Base-by-base conservation (phyloP, 1,140 invertebrate species). In the Galleria mellonella region DNA sequence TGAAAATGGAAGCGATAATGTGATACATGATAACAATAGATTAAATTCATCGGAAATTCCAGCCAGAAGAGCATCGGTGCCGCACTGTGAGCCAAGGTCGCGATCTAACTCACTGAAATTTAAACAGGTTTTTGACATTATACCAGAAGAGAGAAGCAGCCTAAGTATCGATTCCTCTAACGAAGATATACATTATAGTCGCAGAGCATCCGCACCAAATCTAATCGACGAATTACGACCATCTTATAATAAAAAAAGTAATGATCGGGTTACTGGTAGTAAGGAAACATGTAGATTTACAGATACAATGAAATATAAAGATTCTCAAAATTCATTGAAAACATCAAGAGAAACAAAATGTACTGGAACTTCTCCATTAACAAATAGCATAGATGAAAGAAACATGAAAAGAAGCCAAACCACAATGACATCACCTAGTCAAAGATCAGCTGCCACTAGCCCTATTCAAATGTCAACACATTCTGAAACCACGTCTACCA, bases 81-180 rank as follows among this genome's bases (percentile, higher is more conserved):
- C 79, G 14, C 52, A 51, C 28, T 65, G 52, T 32, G 67, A 71
- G 15, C 42, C 57, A 17, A 62, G 72, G 15, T 50, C 70, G 11
- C 61, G 72, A 11, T 76, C 81, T 2, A 74, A 79, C 43, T 83
- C 73, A 10, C 54, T 83, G 39, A 64, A 75, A 17, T 87, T 86
- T 48, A 65, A 64, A 35, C 74, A 74, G 23, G 69, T 77, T 11
- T 88, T 88, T 49, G 87, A 87, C 37, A 83, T 81, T 6, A 88
- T 88, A 40, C 87, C 87, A 0, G 87, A 88, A 62, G 87, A 88
- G 50, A 74, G 70, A 48, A 84, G 82, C 50, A 86, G 79, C 38
- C 45, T 83, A 27, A 86, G 84, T 31, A 39, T 86, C 5, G 85
- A 87, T 32, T 87, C 86, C 4, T 76, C 74, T n/a, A 73, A 52